These are phyloP conservation scores for Prochilodus magdalenae DNA, from an alignment of 2,113 vertebrate genomes.

Conservation along the genomic window DNA sequence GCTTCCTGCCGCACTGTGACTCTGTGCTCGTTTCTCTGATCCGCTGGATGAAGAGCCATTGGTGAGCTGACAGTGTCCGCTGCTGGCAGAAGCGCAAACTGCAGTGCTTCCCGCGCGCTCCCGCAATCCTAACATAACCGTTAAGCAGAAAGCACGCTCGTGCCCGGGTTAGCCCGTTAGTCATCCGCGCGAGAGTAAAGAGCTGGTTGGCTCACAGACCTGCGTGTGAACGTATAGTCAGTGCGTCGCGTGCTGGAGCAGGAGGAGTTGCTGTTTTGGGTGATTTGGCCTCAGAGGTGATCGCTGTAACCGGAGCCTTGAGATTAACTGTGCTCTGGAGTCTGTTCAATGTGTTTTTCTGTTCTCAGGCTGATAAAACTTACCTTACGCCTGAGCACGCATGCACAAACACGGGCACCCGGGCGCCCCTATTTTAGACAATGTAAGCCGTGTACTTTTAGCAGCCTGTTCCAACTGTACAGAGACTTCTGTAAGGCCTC, in stretches of 20 bases:
- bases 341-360: neutral
- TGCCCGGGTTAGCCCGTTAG: too few relatives aligned
- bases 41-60: conserved; percentile 60
- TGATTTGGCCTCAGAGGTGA: neutral
- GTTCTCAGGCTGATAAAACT: neutral
- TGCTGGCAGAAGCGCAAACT: conserved; percentile 77
- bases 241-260: neutral
- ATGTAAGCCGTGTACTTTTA: neutral
- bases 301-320: neutral
- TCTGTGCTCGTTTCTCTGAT: neutral
- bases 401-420: neutral
- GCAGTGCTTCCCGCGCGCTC: conserved; percentile 57
- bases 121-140: neutral
- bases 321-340: neutral
- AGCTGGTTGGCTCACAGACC: neutral
- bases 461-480: too few relatives aligned
- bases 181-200: too few relatives aligned
- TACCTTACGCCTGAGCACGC: neutral
- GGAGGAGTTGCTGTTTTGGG: neutral
- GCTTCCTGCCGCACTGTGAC: neutral
- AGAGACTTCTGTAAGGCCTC: neutral
- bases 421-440: too few relatives aligned
- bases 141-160: neutral
- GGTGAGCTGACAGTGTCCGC: conserved; percentile 81
- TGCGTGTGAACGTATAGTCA: neutral